phyloP scores from a whole-genome alignment of 2,113 vertebrate genomes.

The Noctilio leporinus region DNA sequence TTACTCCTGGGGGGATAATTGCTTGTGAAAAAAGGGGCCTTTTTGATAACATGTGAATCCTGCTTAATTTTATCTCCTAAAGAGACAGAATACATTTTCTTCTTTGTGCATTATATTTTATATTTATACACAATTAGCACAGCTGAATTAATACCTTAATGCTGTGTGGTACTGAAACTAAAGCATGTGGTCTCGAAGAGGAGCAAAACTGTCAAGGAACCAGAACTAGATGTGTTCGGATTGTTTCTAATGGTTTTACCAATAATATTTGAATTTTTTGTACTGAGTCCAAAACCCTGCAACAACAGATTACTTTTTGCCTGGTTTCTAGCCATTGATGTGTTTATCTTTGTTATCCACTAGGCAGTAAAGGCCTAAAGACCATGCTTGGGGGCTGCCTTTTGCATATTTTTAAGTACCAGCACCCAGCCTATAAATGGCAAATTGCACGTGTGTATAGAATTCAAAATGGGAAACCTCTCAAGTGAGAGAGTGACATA shows the following conservation, averaged over 20 bases:
- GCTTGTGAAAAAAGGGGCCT: not conserved
- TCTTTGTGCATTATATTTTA: not conserved
- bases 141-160: not conserved
- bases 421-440: not conserved
- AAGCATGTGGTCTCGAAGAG: not conserved
- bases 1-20: not conserved
- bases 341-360: not conserved
- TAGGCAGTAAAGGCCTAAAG: not conserved
- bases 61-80: not conserved
- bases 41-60: not conserved
- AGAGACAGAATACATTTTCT: not conserved
- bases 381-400: not conserved
- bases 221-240: not conserved
- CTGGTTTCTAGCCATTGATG: not conserved
- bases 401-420: not conserved
- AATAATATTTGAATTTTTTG: not conserved
- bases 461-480: not conserved
- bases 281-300: too few relatives aligned
- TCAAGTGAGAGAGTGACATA: not conserved
- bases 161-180: not conserved
- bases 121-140: not conserved
- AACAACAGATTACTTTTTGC: not conserved
- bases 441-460: not conserved
- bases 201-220: not conserved
- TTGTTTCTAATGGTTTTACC: not conserved